phyloP scores from a whole-genome alignment of 1,140 invertebrate genomes.

The Rhagoletis pomonella region DNA sequence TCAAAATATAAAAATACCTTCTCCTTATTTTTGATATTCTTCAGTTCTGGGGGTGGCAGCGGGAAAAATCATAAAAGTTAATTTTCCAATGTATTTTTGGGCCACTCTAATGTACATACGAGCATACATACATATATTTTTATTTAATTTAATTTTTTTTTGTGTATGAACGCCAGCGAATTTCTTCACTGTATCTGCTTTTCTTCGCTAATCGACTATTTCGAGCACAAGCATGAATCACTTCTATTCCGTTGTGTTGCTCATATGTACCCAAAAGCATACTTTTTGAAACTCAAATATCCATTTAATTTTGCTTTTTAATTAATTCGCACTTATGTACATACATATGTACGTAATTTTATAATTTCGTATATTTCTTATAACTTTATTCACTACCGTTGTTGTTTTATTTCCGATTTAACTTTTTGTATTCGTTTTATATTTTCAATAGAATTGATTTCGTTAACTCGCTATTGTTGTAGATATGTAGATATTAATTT shows the following conservation, averaged over 20 bases:
- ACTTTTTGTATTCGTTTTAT: slow-evolving; percentile 19
- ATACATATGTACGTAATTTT: slow-evolving; percentile 39
- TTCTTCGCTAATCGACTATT: slow-evolving; percentile 38
- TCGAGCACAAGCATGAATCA: slow-evolving; percentile 48
- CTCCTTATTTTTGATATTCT: not conserved
- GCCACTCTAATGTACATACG: not conserved
- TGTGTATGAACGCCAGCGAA: not conserved
- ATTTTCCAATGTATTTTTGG: too few species aligned
- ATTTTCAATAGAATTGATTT: not conserved
- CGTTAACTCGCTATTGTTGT: slow-evolving; percentile 18
- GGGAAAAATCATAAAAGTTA: too few species aligned
- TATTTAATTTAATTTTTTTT: not conserved
- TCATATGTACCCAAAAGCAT: not conserved
- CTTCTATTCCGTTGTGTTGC: not conserved
- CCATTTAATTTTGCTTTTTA: too few species aligned
- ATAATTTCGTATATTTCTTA: not conserved
- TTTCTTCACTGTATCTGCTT: slow-evolving; percentile 36
- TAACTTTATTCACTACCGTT: slow-evolving; percentile 20
- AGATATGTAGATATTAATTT: not conserved
- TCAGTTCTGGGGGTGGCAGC: too few species aligned
- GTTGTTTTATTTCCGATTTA: not conserved
- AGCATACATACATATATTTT: not conserved
- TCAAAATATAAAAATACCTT: too few species aligned
- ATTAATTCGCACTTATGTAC: not conserved
- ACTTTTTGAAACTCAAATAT: not conserved